Evolutionary conservation across 1,140 invertebrate genomes (phyloP).

Genomic region (Calycopis cecrops): DNA sequence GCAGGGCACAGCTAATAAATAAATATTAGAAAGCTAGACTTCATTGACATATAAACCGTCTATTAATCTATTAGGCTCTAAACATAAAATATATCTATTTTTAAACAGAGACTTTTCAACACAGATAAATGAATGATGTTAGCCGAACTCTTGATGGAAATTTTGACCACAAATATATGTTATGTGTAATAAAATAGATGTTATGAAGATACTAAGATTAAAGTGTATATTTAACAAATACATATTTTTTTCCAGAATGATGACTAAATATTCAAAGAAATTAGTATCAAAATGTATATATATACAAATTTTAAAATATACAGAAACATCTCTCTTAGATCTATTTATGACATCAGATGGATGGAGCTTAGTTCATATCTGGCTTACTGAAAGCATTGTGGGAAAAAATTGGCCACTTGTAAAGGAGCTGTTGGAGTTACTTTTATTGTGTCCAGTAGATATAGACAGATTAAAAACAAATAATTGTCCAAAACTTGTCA

Average conservation of each 20-base stretch:
- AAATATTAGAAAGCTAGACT: no score
- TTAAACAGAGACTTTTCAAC: no score
- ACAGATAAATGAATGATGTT: no score
- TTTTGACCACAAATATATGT: no score
- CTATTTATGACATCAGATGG: conserved; percentile 93
- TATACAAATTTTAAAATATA: conserved; percentile 93
- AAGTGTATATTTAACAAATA: neutral
- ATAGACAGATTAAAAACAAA: conserved; percentile 93
- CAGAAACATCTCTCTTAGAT: conserved; percentile 88
- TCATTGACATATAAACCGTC: no score
- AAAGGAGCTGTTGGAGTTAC: conserved; percentile 88
- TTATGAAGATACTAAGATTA: no score
- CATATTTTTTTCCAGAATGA: conserved; percentile 83
- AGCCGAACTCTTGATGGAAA: no score
- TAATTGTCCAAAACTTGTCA: conserved; percentile 92
- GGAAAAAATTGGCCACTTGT: conserved; percentile 91
- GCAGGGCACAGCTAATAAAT: no score
- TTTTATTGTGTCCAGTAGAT: conserved; percentile 90
- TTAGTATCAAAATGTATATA: conserved; percentile 97
- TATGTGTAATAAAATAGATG: no score
- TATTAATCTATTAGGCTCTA: no score
- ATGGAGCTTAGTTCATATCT: conserved; percentile 91
- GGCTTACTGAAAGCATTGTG: conserved; percentile 90
- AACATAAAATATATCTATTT: no score
- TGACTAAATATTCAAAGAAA: conserved; percentile 97